A percentile compares a stretch with the other conserved stretches of the same genome.
Evolutionary conservation across 2,888 invertebrate species (phyloP).

Genomic region (Cinara cedri): DNA sequence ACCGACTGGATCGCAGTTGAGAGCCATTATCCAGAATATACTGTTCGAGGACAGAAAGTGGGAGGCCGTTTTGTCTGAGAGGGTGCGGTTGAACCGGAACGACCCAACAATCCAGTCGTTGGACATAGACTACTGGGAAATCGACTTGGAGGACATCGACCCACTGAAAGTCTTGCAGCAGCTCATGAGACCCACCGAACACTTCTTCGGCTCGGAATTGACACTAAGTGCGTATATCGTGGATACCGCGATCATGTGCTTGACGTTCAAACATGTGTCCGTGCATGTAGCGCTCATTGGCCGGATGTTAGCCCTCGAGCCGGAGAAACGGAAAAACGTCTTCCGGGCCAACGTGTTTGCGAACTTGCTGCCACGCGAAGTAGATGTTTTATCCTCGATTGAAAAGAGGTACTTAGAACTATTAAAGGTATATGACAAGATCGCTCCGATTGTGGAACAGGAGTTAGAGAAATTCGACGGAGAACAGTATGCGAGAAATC

Average conservation of each 20-base stretch:
- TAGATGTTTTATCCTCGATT: background rate
- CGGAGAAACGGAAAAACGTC: background rate
- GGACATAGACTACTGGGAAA: fast-evolving
- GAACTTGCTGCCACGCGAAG: background rate
- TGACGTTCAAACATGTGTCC: slow-evolving; percentile 19
- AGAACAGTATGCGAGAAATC: fast-evolving
- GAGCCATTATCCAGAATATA: background rate
- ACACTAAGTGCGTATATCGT: background rate
- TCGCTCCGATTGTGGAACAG: no score
- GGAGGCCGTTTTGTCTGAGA: background rate
- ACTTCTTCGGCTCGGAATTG: background rate
- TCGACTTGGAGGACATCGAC: background rate
- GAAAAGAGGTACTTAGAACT: fast-evolving
- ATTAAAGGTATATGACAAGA: background rate
- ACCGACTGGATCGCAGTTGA: background rate
- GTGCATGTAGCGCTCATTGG: background rate
- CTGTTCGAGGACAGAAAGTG: background rate
- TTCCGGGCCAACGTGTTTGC: background rate
- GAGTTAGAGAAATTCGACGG: fast-evolving
- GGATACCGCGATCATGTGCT: background rate
- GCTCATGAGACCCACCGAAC: background rate
- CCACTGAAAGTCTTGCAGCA: background rate
- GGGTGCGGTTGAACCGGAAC: background rate
- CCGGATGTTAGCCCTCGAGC: background rate
- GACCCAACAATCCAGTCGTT: background rate